Evolutionary conservation across 2,888 invertebrate species (phyloP), one percentile per base, ranked within the genome.

Genomic region (Rutpela maculata): DNA sequence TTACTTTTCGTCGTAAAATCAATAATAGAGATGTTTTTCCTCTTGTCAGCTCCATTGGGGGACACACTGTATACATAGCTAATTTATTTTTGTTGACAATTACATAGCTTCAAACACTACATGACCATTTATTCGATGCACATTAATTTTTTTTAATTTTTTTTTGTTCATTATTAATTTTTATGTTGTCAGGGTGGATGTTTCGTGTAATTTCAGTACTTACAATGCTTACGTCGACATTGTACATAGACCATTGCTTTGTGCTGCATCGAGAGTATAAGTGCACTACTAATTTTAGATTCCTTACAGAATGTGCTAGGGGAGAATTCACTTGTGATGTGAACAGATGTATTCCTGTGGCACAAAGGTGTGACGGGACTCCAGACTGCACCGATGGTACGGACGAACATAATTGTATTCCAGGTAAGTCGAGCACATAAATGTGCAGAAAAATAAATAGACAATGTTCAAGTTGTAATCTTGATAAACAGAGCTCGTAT

Each of bases 321-420:
- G 91, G 91, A 17, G 93, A 94, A 88, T 92, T 93, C 86, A 91
- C 91, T 80, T 95, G 95, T 87, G 93, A 94, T 86, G 88, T 92
- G 11, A 89, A 89, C 15, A 90, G 91, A 67, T 95, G 95, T 87
- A 90, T 93, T 80, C 90, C 92, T 18, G 86, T 90, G 17, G 86
- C 86, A 9, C 89, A 91, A 81, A 90, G 90, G 17, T 95, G 95
- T 86, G 92, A 95, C 88, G 92, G 92, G 38, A 79, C 80, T 1
- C 75, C 82, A 10, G 93, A 95, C 79, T 95, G 95, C 84, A 84
- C 89, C 11, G 96, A 96, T 85, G 91, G 92, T 17, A 92, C 93
- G 3, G 96, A 96, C 84, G 95, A 95, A 87, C 87, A 89, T 4
- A 91, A 91, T 84, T 96, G 96, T 66, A 12, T 18, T 85, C 85